Evolutionary conservation across 2,113 vertebrate genomes (phyloP), one percentile per base, ranked within the genome.

Genomic region (Pyxicephalus adspersus): DNA sequence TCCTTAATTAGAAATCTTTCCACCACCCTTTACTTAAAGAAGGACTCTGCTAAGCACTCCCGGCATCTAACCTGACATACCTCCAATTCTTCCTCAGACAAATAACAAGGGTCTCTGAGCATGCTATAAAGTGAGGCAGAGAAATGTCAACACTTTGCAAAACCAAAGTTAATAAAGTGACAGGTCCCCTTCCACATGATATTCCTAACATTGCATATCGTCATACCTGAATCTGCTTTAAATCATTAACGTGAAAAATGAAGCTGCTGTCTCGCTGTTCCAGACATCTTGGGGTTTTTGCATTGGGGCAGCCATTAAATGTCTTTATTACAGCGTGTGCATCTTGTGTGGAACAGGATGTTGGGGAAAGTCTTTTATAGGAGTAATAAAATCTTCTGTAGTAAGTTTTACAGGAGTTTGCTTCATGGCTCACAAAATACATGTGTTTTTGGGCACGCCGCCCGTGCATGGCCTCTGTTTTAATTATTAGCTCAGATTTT

Each of bases 301-400:
- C 31, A 19, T 31, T 20, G 52, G 52, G 50, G 70, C 70, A 34
- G 58, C 31, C 61, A 66, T 77, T 65, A 65, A 64, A 77, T 72
- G 29, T 11, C 23, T 9, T 51, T 50, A 58, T 67, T 79, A 55
- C 64, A 66, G 45, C 52, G 73, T 76, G 73, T 79, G n/a, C 76
- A 57, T 79, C 76, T 79, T 68, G 52, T 66, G 51, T 55, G 64
- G 76, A 68, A 45, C 51, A 79, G 76, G 65, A 80, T 80, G 65
- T 60, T 61, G 57, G 67, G 63, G 66, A 63, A 72, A 80, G 64
- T 45, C 55, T 72, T 80, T 80, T 90, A 92, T 90, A 88, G 87
- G 87, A 87, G 83, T 83, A 72, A 83, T 82, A 86, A 64, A 63
- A 85, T 64, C 26, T 74, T 87, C 38, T 80, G 55, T 38, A 80